Conservation (phyloP, 2,113 vertebrate genomes). For the Microtus montanus region DNA sequence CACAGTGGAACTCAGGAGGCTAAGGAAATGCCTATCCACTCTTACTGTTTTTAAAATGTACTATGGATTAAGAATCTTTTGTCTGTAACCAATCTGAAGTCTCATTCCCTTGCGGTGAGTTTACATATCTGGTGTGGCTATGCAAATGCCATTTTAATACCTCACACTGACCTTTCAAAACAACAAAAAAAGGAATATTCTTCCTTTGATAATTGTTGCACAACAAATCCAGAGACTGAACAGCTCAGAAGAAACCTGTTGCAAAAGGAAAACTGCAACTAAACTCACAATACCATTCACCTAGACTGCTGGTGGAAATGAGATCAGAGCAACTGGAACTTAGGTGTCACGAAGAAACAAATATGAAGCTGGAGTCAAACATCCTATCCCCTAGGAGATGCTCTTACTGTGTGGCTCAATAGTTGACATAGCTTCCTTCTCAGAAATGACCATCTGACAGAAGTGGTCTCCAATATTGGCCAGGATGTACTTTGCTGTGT, state of each 20-base stretch:
- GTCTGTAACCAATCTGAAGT: background rate
- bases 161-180: background rate
- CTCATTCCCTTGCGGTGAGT: background rate
- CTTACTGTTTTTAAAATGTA: background rate
- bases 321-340: background rate
- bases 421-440: slow-evolving; percentile 89
- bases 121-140: background rate
- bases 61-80: background rate
- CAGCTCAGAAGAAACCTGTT: background rate
- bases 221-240: background rate
- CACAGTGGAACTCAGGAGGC: background rate
- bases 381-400: slow-evolving; percentile 67
- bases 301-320: slow-evolving; percentile 2
- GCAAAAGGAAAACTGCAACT: slow-evolving; percentile 3
- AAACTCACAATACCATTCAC: background rate
- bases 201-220: background rate
- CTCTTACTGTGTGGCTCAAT: slow-evolving; percentile 89
- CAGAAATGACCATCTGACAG: slow-evolving; percentile 89
- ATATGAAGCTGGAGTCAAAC: slow-evolving; percentile 58
- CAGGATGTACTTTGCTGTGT: slow-evolving; percentile 89
- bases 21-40: background rate
- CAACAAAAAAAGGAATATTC: background rate
- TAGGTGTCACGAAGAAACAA: slow-evolving; percentile 45
- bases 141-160: background rate
- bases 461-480: slow-evolving; percentile 91